These are phyloP conservation scores for Toxotes lorentzi DNA, from an alignment of 2,797 vertebrate species.

Conservation along the genomic window DNA sequence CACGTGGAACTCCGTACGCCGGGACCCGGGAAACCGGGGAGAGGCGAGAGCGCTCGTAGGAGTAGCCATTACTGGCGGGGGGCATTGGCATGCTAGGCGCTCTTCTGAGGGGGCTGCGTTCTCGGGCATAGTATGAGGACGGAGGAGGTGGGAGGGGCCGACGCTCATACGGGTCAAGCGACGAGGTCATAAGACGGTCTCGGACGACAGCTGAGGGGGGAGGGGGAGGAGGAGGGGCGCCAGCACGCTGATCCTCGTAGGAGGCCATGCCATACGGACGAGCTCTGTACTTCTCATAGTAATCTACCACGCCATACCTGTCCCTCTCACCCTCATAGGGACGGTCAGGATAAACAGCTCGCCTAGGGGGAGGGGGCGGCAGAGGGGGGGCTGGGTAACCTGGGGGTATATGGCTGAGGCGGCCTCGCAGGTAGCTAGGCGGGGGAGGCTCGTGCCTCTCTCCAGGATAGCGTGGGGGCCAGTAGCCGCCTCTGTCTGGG, in stretches of 20 bases:
- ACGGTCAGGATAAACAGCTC: slow-evolving; percentile 79
- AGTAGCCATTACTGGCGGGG: slow-evolving; percentile 90
- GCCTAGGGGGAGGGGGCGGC: slow-evolving; percentile 83
- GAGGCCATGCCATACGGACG: slow-evolving; percentile 81
- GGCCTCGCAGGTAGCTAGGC: slow-evolving; percentile 79
- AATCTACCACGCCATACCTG: slow-evolving; percentile 85
- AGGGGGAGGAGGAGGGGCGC: slow-evolving; percentile 84
- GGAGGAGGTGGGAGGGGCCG: slow-evolving; percentile 88
- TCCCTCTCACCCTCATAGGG: slow-evolving; percentile 78
- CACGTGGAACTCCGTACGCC: slow-evolving; percentile 91
- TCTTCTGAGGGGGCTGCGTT: slow-evolving; percentile 93
- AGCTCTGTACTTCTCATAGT: slow-evolving; percentile 88
- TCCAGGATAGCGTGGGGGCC: slow-evolving; percentile 83
- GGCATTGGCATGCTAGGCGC: slow-evolving; percentile 79
- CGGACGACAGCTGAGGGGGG: slow-evolving; percentile 88
- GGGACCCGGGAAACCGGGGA: slow-evolving; percentile 90
- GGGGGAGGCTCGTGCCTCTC: slow-evolving; percentile 79
- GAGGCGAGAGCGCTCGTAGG: slow-evolving; percentile 92
- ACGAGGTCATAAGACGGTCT: slow-evolving; percentile 85
- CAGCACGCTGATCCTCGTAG: slow-evolving; percentile 81
- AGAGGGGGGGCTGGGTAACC: slow-evolving; percentile 85
- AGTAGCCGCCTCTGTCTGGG: slow-evolving; percentile 83
- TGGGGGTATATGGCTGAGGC: slow-evolving; percentile 71
- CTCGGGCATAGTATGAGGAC: slow-evolving; percentile 91
- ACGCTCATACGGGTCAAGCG: slow-evolving; percentile 92